A percentile compares a stretch with the other conserved stretches of the same genome.
Evolutionary conservation across 2,113 vertebrate species (phyloP).

Genomic region (Mastomys natalensis): DNA sequence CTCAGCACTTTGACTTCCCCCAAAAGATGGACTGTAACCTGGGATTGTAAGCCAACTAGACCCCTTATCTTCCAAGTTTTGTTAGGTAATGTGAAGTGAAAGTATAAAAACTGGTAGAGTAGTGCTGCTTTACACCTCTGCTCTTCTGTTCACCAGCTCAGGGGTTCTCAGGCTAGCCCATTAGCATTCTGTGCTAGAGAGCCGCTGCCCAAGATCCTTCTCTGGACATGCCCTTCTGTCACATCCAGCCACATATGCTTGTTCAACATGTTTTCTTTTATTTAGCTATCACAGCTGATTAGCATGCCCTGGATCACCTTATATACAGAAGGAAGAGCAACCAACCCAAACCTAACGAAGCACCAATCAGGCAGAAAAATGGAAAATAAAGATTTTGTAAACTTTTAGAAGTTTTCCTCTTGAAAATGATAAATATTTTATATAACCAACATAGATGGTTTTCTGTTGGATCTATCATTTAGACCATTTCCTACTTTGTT

Average conservation of each 20-base stretch:
- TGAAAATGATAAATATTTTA: not conserved
- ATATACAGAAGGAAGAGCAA: not conserved
- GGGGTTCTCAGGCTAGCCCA: not conserved
- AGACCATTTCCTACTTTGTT: conserved; percentile 12
- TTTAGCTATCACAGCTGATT: conserved; percentile 17
- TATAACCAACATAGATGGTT: not conserved
- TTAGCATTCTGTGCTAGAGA: not conserved
- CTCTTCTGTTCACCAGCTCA: not conserved
- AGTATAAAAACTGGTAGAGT: not conserved
- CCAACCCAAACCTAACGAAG: not conserved
- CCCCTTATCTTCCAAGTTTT: not conserved
- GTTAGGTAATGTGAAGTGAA: not conserved
- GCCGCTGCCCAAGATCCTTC: not conserved
- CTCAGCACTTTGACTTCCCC: not conserved
- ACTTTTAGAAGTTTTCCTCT: not conserved
- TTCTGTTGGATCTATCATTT: conserved; percentile 46
- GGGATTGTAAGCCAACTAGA: not conserved
- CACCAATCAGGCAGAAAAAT: not conserved
- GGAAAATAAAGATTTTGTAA: not conserved
- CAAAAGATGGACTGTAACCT: not conserved
- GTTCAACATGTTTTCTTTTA: not conserved
- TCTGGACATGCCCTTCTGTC: not conserved
- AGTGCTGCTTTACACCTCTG: not conserved
- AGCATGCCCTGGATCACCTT: not conserved
- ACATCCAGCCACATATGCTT: not conserved